These are phyloP conservation scores for Halichondria panicea DNA, from an alignment of 37 sponge, comb jelly and placozoan genomes.

Conservation along the genomic window DNA sequence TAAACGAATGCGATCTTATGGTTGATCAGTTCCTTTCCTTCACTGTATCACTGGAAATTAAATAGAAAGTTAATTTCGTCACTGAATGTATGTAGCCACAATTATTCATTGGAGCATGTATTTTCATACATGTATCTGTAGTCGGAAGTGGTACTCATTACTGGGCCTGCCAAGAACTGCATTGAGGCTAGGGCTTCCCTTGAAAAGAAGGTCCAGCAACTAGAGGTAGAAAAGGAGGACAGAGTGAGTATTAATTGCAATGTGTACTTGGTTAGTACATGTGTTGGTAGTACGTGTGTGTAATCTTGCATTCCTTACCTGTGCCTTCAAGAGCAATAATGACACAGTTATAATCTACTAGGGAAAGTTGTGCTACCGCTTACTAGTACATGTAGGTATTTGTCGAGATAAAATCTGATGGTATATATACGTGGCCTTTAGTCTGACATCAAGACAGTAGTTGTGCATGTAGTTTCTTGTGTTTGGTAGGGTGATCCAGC, in stretches of 20 bases:
- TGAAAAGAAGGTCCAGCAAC: slow-evolving; percentile 60
- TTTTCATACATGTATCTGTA: not conserved
- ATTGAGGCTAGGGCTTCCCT: slow-evolving; percentile 63
- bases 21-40: no score
- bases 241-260: slow-evolving; percentile 41
- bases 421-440: not conserved
- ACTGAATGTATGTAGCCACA: no score
- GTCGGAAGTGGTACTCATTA: slow-evolving; percentile 47
- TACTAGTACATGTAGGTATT: no score
- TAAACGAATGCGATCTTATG: no score
- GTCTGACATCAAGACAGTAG: not conserved
- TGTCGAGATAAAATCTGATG: no score
- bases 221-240: slow-evolving; percentile 88
- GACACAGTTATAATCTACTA: no score
- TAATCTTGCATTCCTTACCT: not conserved
- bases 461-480: not conserved
- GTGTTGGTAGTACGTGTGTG: no score
- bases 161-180: slow-evolving; percentile 61
- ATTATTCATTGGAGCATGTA: no score
- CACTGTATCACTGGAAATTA: no score
- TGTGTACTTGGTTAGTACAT: no score
- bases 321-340: not conserved
- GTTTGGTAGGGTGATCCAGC: not conserved
- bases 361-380: no score
- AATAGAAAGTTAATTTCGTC: no score